These are phyloP conservation scores for Electrona antarctica DNA, from an alignment of 2,113 vertebrate genomes.

Conservation along the genomic window DNA sequence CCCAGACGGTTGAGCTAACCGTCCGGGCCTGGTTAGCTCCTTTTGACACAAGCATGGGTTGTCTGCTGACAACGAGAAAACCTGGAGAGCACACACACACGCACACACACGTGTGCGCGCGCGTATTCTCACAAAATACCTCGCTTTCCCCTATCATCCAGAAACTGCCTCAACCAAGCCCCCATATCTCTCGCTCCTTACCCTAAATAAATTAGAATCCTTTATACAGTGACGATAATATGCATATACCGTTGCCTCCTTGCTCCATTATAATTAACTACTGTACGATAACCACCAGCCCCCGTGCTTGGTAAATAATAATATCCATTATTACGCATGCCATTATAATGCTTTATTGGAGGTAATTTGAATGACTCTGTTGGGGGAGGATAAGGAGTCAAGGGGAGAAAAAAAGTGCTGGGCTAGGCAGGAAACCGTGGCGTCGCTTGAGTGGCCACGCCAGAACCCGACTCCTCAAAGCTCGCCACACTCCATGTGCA, in stretches of 20 bases:
- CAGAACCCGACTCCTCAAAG: conserved; percentile 10
- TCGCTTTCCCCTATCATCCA: conserved; percentile 9
- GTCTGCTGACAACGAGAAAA: conserved; percentile 4
- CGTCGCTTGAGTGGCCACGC: conserved; percentile 32
- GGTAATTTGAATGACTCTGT: conserved; percentile 67
- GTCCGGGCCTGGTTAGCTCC: too few species aligned
- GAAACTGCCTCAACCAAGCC: conserved; percentile 26
- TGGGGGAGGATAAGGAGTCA: conserved; percentile 54
- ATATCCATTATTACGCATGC: conserved; percentile 66
- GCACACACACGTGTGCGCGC: background rate
- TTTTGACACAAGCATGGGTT: background rate
- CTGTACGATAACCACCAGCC: conserved; percentile 61
- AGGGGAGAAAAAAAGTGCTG: conserved; percentile 37
- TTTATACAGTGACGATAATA: conserved; percentile 66
- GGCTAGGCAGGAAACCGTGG: conserved; percentile 47
- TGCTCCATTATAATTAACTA: conserved; percentile 76
- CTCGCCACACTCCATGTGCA: conserved; percentile 1
- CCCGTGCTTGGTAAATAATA: conserved; percentile 68
- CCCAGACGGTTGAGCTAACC: too few species aligned
- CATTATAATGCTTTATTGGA: conserved; percentile 68
- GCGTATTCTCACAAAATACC: background rate
- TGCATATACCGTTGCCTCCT: conserved; percentile 51
- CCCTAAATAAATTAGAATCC: conserved; percentile 69
- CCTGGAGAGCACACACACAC: background rate
- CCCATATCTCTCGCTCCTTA: conserved; percentile 40